Conservation (phyloP, 2,888 invertebrate species). For the Sussaba pulchella region DNA sequence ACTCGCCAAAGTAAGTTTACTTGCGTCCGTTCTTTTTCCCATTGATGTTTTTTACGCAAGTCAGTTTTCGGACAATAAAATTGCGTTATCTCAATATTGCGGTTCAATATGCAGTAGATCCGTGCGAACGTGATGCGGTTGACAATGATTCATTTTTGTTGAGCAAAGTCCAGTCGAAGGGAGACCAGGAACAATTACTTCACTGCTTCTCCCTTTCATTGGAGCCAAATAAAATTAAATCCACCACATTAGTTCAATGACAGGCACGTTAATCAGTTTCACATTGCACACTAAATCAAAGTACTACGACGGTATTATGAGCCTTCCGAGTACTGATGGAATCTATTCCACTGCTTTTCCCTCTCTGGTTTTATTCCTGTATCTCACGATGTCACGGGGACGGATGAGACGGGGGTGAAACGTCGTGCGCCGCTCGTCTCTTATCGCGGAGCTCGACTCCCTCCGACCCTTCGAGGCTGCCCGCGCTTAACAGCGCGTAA, state of each 20-base stretch:
- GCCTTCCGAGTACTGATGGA: not conserved
- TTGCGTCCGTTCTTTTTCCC: too few species aligned
- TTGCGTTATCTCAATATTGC: too few species aligned
- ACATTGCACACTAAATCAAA: not conserved
- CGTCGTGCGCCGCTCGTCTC: slow-evolving; percentile 18
- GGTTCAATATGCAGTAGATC: too few species aligned
- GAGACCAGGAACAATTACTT: too few species aligned
- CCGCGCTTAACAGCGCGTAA: slow-evolving; percentile 73
- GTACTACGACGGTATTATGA: not conserved
- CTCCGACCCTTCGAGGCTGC: slow-evolving; percentile 5
- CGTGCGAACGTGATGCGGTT: too few species aligned
- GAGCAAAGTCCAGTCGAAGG: too few species aligned
- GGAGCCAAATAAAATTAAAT: not conserved
- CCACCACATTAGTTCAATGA: not conserved
- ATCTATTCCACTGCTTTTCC: slow-evolving; percentile 6
- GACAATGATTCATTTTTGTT: too few species aligned
- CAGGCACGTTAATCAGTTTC: not conserved
- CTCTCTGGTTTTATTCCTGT: slow-evolving; percentile 2
- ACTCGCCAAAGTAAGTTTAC: too few species aligned
- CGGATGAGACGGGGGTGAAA: slow-evolving; percentile 17
- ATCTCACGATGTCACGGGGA: slow-evolving; percentile 1
- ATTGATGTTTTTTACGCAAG: too few species aligned
- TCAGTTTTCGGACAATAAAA: too few species aligned
- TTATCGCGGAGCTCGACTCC: slow-evolving; percentile 15
- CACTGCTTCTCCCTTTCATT: not conserved